Evolutionary conservation across 2,113 vertebrate genomes (phyloP), one percentile per base, ranked within the genome.

Genomic region (Seriola rivoliana): DNA sequence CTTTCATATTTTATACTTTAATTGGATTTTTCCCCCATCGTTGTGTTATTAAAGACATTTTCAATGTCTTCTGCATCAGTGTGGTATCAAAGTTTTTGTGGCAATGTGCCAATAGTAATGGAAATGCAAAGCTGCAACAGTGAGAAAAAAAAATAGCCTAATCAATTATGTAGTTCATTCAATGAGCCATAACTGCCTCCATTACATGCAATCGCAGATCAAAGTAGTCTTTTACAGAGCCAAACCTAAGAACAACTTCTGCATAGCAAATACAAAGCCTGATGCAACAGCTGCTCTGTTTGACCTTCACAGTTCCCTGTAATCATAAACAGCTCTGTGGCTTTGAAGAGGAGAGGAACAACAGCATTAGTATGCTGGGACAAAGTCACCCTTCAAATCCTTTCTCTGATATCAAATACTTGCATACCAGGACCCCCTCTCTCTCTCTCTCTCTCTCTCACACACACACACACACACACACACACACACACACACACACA

Each of bases 231-330:
- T 44, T 85, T 77, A 68, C 21, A 80, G n/a, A 54, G 55, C 32
- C 23, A 46, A 23, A 67, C 10, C 6, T 12, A 19, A 66, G 80
- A 81, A 80, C 64, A 80, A 67, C 73, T 66, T 75, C 48, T 82
- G 75, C 58, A 84, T 84, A 69, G 36, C 58, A 85, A 89, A 76
- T 57, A 34, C 42, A 84, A 89, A 1, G 32, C 5, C 62, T 90
- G 83, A 88, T 73, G 75, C 70, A 85, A 85, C 85, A 76, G 58
- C 73, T 64, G 58, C 36, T 84, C 16, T 32, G 57, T 75, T 59
- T 81, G 85, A 90, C 89, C 83, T 86, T 82, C 85, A 80, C 58
- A 57, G 65, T 21, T 60, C 50, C 42, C 21, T 58, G 21, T 81
- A 58, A 78, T 80, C 69, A 83, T 29, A 76, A 79, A 81, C 71